Conservation (phyloP, 1,140 invertebrate genomes). For the Teleogryllus occipitalis region DNA sequence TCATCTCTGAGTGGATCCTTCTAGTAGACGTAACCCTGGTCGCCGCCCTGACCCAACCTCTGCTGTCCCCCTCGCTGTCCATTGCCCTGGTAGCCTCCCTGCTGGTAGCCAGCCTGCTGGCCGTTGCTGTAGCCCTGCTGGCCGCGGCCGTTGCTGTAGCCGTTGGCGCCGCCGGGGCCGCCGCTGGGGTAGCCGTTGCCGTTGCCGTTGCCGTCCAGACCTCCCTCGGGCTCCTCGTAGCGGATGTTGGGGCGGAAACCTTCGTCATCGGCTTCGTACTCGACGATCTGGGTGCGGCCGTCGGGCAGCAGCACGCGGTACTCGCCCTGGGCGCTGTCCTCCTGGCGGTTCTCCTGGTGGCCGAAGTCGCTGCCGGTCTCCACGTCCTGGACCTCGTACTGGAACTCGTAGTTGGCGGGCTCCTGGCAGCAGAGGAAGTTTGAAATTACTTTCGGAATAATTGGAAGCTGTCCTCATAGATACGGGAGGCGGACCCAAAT, state of each 20-base stretch:
- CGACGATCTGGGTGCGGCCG: constrained; percentile 74
- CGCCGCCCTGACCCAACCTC: not conserved
- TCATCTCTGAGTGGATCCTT: not conserved
- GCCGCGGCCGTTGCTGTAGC: not conserved
- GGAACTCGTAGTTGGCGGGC: constrained; percentile 77
- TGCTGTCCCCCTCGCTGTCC: not conserved
- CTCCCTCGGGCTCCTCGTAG: not conserved
- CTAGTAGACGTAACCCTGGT: not conserved
- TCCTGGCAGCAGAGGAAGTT: constrained; percentile 32
- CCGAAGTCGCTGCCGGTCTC: constrained; percentile 69
- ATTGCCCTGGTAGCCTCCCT: not conserved
- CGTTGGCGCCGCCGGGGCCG: not conserved
- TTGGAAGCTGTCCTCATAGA: not conserved
- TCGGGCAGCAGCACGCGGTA: constrained; percentile 80
- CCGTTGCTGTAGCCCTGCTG: not conserved
- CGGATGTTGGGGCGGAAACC: constrained; percentile 29
- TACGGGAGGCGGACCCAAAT: not conserved
- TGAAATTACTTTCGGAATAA: not conserved
- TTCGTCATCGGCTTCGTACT: constrained; percentile 70
- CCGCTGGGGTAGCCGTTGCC: not conserved
- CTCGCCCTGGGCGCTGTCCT: constrained; percentile 66
- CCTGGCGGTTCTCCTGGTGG: constrained; percentile 71
- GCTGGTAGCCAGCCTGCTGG: not conserved
- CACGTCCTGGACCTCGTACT: constrained; percentile 70
- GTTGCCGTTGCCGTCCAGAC: not conserved